Conservation (phyloP, 2,888 invertebrate species). For the Hypomecis atomaria region DNA sequence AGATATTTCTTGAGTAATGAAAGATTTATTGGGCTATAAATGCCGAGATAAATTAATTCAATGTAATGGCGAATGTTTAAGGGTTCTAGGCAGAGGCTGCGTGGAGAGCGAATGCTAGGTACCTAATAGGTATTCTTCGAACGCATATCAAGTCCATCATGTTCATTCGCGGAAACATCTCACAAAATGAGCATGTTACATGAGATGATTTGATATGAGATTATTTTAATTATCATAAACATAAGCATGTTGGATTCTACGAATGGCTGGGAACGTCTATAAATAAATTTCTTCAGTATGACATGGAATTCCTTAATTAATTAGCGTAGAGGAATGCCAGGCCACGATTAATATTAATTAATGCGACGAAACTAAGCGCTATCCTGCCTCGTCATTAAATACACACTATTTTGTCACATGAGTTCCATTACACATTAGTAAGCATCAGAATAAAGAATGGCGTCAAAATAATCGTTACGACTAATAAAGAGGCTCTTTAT, state of each 20-base stretch:
- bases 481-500: neutral
- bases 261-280: constrained; percentile 17
- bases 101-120: neutral
- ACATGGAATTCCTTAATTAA: constrained; percentile 47
- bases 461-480: constrained; percentile 1
- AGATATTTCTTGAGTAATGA: constrained; percentile 26
- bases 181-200: constrained; percentile 8
- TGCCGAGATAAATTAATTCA: constrained; percentile 26
- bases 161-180: constrained; percentile 23
- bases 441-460: neutral
- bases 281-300: constrained; percentile 33
- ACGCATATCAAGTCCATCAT: constrained; percentile 13
- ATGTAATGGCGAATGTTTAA: constrained; percentile 16
- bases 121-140: constrained; percentile 14
- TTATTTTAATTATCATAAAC: constrained; percentile 19
- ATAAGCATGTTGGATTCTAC: constrained; percentile 12
- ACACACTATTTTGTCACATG: constrained; percentile 15
- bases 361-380: constrained; percentile 45
- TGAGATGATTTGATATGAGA: too few relatives aligned
- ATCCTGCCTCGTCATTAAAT: constrained; percentile 25
- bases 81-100: constrained; percentile 4
- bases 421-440: constrained; percentile 5
- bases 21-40: constrained; percentile 25
- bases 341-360: constrained; percentile 54
- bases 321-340: constrained; percentile 49